Evolutionary conservation across 2,113 vertebrate genomes (phyloP), one percentile per base, ranked within the genome.

Genomic region (Chinchilla lanigera): DNA sequence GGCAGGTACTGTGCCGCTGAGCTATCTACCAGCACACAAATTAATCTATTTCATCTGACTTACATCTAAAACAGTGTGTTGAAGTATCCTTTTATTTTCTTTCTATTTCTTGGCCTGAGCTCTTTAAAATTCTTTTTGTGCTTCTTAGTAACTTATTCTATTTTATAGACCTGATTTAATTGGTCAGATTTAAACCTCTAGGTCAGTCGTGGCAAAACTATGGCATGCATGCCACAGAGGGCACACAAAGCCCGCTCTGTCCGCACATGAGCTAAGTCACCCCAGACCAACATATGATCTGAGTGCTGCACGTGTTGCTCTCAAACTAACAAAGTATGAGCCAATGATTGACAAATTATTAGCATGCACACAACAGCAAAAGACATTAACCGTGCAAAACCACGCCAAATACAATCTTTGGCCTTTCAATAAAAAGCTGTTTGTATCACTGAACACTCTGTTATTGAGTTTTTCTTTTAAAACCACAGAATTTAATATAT

Each of bases 151-250:
- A 94, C 87, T 82, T 88, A 75, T 96, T 81, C 30, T 89, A 24
- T 78, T 63, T 44, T 3, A 35, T 58, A 86, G 4, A 30, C 80
- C 11, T 86, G 33, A 75, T 96, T 83, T 86, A 93, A 65, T 86
- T 5, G 35, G 33, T 69, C 61, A 81, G 30, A 89, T 91, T 89
- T 96, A 96, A 97, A 24, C 22, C 26, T 71, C 82, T 94, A 50
- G 41, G 47, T 52, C 77, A 52, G 7, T 52, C 1, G 73, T 77
- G 44, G 41, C 13, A 9, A 77, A 47, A 44, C 41, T 77, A 47
- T 47, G 24, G 41, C 44, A 77, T 5, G 13, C 26, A 26, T 30
- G 13, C 26, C 41, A 30, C 73, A 77, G 73, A 5, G 3, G 5
- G 13, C 41, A 47, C 5, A 8, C 38, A 44, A 50, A 50, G 44